Conservation (phyloP, 2,797 vertebrate species). For the Leontocebus nigricollis region DNA sequence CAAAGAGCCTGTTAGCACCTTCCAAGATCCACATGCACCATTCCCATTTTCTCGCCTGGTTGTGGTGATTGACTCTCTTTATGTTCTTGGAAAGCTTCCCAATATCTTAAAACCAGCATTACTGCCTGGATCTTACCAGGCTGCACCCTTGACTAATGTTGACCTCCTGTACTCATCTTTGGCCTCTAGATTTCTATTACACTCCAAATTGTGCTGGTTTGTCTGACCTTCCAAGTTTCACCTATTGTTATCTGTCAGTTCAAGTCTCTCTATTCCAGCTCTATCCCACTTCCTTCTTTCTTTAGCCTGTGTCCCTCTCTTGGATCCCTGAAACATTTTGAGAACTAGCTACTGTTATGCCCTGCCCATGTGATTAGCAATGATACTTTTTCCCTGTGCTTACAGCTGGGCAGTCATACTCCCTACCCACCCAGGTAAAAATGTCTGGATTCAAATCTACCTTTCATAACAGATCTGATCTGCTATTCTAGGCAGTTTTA, state of each 20-base stretch:
- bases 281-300: not conserved
- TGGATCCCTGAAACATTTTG: not conserved
- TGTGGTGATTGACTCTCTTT: not conserved
- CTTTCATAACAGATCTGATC: not conserved
- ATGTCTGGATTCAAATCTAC: not conserved
- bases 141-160: not conserved
- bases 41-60: not conserved
- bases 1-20: not conserved
- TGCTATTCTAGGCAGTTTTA: not conserved
- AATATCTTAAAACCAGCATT: rapidly evolving
- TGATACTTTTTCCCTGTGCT: not conserved
- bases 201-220: not conserved
- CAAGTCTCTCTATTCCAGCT: not conserved
- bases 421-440: not conserved
- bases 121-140: not conserved
- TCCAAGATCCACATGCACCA: not conserved
- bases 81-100: not conserved
- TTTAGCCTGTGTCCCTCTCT: not conserved
- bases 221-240: not conserved
- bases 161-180: not conserved
- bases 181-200: not conserved
- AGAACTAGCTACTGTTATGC: not conserved
- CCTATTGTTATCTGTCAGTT: not conserved
- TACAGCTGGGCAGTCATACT: not conserved
- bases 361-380: not conserved